A percentile compares a stretch with the other conserved stretches of the same genome.
phyloP scores from a whole-genome alignment of 1,140 invertebrate species.

The Eriocheir sinensis region DNA sequence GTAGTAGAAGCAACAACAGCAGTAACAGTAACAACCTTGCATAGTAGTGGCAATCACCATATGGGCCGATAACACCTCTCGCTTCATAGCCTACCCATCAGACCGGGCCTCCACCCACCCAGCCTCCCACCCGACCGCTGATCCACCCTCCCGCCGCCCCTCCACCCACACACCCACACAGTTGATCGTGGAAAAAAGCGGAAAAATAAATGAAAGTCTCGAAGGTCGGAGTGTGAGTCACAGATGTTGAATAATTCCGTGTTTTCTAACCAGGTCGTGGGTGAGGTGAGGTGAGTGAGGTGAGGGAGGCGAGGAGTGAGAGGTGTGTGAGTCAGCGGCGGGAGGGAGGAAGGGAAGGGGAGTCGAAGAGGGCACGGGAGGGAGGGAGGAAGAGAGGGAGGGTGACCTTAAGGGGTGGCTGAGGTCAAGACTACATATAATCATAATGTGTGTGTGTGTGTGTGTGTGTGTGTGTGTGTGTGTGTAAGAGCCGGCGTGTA shows the following conservation, averaged over 20 bases:
- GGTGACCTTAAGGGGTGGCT: neutral
- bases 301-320: neutral
- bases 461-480: slow-evolving; percentile 2
- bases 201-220: neutral
- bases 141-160: neutral
- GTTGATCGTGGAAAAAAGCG: neutral
- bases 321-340: neutral
- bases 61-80: neutral
- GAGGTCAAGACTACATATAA: neutral
- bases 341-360: neutral
- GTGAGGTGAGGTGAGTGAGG: slow-evolving; percentile 7
- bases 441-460: neutral
- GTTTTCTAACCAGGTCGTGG: slow-evolving; percentile 1
- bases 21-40: neutral
- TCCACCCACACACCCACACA: neutral
- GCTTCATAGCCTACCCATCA: too few species aligned
- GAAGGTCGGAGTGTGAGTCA: neutral
- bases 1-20: neutral
- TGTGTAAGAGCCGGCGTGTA: neutral
- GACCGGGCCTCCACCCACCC: too few species aligned
- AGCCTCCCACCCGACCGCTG: neutral
- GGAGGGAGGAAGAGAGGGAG: neutral
- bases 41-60: neutral
- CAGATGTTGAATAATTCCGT: neutral
- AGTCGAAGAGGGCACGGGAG: neutral